These are phyloP conservation scores for Atherinosoma microstoma DNA, from an alignment of 2,797 vertebrate genomes.

Conservation along the genomic window DNA sequence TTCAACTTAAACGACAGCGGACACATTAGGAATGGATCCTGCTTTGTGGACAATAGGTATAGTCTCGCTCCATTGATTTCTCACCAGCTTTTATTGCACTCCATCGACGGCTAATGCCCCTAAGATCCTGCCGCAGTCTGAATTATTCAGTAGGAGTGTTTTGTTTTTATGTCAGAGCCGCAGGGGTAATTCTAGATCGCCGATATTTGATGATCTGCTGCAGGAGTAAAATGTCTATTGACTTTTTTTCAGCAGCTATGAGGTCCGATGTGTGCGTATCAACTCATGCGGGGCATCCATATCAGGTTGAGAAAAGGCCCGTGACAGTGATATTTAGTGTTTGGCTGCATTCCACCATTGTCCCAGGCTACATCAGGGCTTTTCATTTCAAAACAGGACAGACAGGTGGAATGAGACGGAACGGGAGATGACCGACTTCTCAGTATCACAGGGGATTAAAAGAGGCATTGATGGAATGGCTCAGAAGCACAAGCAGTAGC, in stretches of 20 bases:
- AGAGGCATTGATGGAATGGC: conserved; percentile 68
- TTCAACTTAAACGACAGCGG: conserved; percentile 73
- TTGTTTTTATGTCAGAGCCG: conserved; percentile 80
- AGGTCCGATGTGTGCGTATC: conserved; percentile 53
- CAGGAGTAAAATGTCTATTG: conserved; percentile 69
- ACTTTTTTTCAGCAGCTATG: conserved; percentile 50
- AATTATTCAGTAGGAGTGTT: conserved; percentile 83
- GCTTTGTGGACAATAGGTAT: conserved; percentile 75
- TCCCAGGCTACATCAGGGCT: conserved; percentile 57
- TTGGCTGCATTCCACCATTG: conserved; percentile 61
- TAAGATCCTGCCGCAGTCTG: conserved; percentile 77
- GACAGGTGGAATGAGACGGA: conserved; percentile 73
- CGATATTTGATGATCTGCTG: conserved; percentile 76
- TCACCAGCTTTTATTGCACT: conserved; percentile 81
- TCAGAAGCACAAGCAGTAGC: conserved; percentile 67
- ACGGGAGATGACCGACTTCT: conserved; percentile 67
- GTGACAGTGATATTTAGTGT: conserved; percentile 65
- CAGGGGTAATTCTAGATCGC: conserved; percentile 75
- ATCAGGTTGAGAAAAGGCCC: conserved; percentile 61
- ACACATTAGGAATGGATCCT: conserved; percentile 74
- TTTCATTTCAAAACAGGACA: conserved; percentile 67
- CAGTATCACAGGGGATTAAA: conserved; percentile 63
- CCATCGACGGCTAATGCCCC: conserved; percentile 76
- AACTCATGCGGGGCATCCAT: conserved; percentile 49
- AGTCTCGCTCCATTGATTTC: conserved; percentile 82